Evolutionary conservation across 2,888 invertebrate species (phyloP).

Genomic region (Acronicta aceris): DNA sequence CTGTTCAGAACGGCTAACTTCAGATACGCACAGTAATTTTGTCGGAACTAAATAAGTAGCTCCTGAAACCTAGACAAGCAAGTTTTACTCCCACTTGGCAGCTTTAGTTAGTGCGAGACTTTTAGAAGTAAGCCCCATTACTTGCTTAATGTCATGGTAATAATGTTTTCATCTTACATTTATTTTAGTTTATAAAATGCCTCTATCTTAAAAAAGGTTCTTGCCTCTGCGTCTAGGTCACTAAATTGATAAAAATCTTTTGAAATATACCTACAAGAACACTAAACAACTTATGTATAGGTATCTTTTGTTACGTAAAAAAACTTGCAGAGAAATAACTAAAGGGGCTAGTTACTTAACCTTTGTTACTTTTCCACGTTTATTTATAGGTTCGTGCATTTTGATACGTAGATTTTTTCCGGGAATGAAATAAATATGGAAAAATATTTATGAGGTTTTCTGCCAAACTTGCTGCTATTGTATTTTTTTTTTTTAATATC

Average conservation of each 20-base stretch:
- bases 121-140: conserved; percentile 7
- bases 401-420: too few relatives aligned
- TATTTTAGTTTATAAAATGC: conserved; percentile 55
- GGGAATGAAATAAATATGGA: too few relatives aligned
- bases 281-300: conserved; percentile 24
- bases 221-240: conserved; percentile 52
- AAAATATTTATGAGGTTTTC: too few relatives aligned
- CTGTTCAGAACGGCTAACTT: too few relatives aligned
- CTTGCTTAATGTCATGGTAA: conserved; percentile 18
- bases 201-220: conserved; percentile 33
- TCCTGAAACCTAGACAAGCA: background rate
- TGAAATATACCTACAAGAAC: conserved; percentile 32
- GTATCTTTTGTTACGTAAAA: conserved; percentile 6
- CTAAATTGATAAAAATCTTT: conserved; percentile 47
- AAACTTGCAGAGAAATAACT: background rate
- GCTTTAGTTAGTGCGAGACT: conserved; percentile 5
- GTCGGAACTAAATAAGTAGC: too few relatives aligned
- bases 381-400: too few relatives aligned
- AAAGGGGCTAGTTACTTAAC: background rate
- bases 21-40: too few relatives aligned
- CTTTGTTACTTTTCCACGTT: too few relatives aligned
- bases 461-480: background rate
- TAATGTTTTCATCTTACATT: conserved; percentile 22
- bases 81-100: background rate
- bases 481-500: too few relatives aligned